Percentiles rank a stretch among this genome's conserved stretches.
These are phyloP conservation scores for Pedicia rivosa DNA, from an alignment of 2,888 invertebrate species.

Conservation along the genomic window DNA sequence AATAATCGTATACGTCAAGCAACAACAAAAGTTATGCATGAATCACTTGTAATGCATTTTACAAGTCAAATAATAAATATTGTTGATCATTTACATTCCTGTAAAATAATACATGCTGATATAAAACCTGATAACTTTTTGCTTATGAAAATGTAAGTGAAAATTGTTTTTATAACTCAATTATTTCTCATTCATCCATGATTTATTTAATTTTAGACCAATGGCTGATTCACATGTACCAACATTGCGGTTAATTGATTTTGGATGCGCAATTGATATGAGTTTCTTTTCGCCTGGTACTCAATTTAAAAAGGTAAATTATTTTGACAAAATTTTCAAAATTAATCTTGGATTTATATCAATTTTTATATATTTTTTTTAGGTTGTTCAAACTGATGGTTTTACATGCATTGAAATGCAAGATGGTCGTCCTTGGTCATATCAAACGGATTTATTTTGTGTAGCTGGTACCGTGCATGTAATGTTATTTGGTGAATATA, in stretches of 20 bases:
- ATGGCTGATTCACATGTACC: constrained; percentile 47
- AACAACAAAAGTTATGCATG: constrained; percentile 54
- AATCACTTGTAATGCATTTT: constrained; percentile 60
- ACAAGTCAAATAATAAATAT: constrained; percentile 75
- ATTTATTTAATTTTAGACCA: constrained; percentile 31
- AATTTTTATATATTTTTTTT: constrained; percentile 13
- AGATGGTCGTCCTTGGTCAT: constrained; percentile 83
- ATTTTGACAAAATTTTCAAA: neutral
- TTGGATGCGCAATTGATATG: constrained; percentile 93
- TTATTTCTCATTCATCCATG: neutral
- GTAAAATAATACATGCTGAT: constrained; percentile 86
- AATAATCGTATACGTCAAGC: constrained; percentile 59
- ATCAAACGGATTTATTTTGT: constrained; percentile 87
- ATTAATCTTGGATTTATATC: neutral
- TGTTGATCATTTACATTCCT: constrained; percentile 68
- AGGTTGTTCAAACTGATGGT: constrained; percentile 63
- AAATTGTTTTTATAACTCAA: neutral
- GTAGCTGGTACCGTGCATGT: constrained; percentile 80
- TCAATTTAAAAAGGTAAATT: constrained; percentile 47
- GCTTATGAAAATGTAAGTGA: constrained; percentile 52
- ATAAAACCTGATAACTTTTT: constrained; percentile 94
- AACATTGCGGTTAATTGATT: constrained; percentile 78
- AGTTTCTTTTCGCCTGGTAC: constrained; percentile 63
- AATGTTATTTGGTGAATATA: constrained; percentile 77
- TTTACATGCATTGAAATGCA: constrained; percentile 87